Evolutionary conservation across 2,888 invertebrate species (phyloP), one percentile per base, ranked within the genome.

Genomic region (Rotaria macrura): DNA sequence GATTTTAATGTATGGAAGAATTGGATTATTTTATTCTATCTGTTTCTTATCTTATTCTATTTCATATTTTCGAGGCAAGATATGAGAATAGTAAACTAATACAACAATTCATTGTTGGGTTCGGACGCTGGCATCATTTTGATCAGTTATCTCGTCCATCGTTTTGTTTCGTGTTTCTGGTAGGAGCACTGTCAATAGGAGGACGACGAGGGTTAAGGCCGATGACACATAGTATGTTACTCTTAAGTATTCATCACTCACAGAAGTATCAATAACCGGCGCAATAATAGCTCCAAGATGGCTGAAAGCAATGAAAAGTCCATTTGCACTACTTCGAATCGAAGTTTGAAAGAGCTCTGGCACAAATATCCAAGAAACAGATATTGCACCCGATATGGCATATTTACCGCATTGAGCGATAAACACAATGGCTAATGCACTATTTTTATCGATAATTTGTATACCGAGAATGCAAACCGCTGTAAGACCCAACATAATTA

Each of bases 221-320:
- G 43, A 74, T 25, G 38, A 74, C 1, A 43, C 5, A 74, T 74
- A 74, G 23, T 40, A 74, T n/a, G 74, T 40, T 23, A 74, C 43
- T 40, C 25, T 7, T 40, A 74, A 25, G 17, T 74, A 74, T 74
- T 40, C 10, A 3, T 74, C 74, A 25, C 43, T 43, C 25, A 74
- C 40, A 3, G 74, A 74, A 38, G 74, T 40, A 40, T 43, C n/a
- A 6, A 74, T 74, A 23, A 74, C 74, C n/a, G 74, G 74, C 25
- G 43, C 74, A 74, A 74, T 74, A 43, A 74, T 74, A 17, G 74
- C 74, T 40, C 74, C 74, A 74, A 74, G 23, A 40, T 43, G 74
- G 25, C 74, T 74, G 20, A 74, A 40, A 74, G 74, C 17, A 74
- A 38, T 38, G 23, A 74, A 74, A n/a, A 74, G 43, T 74, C 74